Evolutionary conservation across 1,140 invertebrate species (phyloP).

Genomic region (Pogonomyrmex californicus): DNA sequence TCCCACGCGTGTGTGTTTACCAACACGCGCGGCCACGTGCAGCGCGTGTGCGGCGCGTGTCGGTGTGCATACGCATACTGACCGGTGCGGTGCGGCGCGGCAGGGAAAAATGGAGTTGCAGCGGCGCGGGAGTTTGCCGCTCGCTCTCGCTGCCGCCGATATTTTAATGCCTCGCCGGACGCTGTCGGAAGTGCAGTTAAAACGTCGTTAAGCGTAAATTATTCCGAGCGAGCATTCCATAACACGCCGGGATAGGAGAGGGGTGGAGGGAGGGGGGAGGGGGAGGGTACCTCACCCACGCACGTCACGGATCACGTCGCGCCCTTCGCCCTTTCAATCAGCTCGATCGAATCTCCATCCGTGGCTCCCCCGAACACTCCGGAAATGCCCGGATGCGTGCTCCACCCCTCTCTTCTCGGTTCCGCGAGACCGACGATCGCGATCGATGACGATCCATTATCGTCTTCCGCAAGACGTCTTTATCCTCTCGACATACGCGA

Average conservation of each 20-base stretch:
- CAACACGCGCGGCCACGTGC: constrained; percentile 47
- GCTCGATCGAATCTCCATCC: background rate
- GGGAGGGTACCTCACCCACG: background rate
- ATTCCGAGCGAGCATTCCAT: background rate
- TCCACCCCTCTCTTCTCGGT: background rate
- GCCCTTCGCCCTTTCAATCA: background rate
- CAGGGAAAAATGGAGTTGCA: constrained; percentile 40
- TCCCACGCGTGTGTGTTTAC: constrained; percentile 53
- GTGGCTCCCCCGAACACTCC: background rate
- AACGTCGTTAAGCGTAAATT: constrained; percentile 45
- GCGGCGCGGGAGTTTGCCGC: constrained; percentile 27
- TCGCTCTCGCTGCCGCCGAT: background rate
- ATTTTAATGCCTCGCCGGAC: constrained; percentile 24
- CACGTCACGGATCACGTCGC: background rate
- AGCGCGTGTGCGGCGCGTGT: constrained; percentile 57
- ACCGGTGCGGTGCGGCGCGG: background rate
- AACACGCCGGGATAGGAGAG: background rate
- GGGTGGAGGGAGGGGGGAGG: no score
- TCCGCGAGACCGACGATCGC: background rate
- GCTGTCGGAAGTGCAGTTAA: constrained; percentile 48
- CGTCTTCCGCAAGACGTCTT: constrained; percentile 7
- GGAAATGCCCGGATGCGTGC: background rate
- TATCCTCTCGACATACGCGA: background rate
- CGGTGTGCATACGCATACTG: constrained; percentile 14
- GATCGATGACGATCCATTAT: background rate